phyloP scores from a whole-genome alignment of 2,113 vertebrate species.

The Elgaria multicarinata region DNA sequence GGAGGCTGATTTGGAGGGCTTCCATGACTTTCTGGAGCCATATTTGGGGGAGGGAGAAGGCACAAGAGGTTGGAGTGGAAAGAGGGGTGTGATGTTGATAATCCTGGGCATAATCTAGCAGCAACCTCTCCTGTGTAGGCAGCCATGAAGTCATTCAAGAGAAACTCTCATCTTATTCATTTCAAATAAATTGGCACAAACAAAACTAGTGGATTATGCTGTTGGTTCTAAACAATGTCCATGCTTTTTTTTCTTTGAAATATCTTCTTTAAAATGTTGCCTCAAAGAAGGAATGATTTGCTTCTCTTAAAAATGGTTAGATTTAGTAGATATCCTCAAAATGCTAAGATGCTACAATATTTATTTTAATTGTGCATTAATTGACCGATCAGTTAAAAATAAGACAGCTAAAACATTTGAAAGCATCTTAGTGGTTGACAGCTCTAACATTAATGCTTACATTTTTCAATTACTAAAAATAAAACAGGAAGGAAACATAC shows the following conservation, averaged over 20 bases:
- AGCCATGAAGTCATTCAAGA: background rate
- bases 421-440: constrained; percentile 9
- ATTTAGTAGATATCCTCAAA: constrained; percentile 15
- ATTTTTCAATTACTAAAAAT: constrained; percentile 44
- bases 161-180: background rate
- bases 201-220: background rate
- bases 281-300: constrained; percentile 11
- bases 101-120: background rate
- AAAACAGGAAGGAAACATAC: constrained; percentile 39
- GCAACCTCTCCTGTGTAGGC: too few relatives aligned
- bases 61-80: background rate
- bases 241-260: background rate
- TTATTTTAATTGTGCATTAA: constrained; percentile 28
- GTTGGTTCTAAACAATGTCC: background rate
- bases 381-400: constrained; percentile 27
- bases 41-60: too few relatives aligned
- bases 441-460: constrained; percentile 22
- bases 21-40: background rate
- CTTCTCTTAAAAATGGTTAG: constrained; percentile 9
- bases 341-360: background rate
- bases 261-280: background rate
- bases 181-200: background rate
- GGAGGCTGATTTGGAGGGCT: background rate
- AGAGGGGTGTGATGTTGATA: background rate
- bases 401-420: constrained; percentile 8